Evolutionary conservation across 2,113 vertebrate species (phyloP), one percentile per base, ranked within the genome.

Genomic region (Hemicordylus capensis): DNA sequence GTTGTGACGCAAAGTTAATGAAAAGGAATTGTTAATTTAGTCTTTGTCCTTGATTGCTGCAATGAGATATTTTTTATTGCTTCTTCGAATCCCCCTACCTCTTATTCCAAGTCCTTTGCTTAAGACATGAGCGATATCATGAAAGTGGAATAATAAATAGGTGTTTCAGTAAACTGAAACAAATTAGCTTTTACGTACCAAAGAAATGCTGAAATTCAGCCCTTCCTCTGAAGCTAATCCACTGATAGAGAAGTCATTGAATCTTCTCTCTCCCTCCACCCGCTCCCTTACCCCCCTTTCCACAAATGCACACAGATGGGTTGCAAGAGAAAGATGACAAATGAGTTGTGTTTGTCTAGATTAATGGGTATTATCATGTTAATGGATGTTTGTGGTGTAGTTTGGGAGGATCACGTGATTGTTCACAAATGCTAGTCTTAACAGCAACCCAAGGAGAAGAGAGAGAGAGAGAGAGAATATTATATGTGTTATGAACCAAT

Each of bases 281-380:
- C 90, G 92, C 94, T 88, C 89, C 84, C 93, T n/a, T n/a, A n/a
- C n/a, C 28, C 31, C 12, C n/a, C 59, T 85, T 91, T 92, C 93
- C 94, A 91, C 90, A 88, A 94, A 91, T 14, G 73, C 85, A 91
- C 94, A 93, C 94, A 97, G 93, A 97, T 95, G 95, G 94, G 92
- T 95, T 93, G 94, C 92, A 93, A 90, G 85, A 90, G 94, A 95
- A 94, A 95, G 93, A 95, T 95, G 96, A 96, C 96, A 97, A 96
- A 96, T 96, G 96, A 96, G 94, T 96, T 96, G 94, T 95, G 92
- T 96, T 97, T 96, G 96, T 92, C 64, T 90, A 95, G 96, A 97
- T 96, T 97, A 97, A 96, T 95, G 95, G 88, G 82, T 93, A 96
- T 97, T 97, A 96, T 96, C 96, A 96, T 96, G 95, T 95, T 96